A percentile compares a stretch with the other conserved stretches of the same genome.
These are phyloP conservation scores for Zapornia atra DNA, from an alignment of 2,113 vertebrate species.

Conservation along the genomic window DNA sequence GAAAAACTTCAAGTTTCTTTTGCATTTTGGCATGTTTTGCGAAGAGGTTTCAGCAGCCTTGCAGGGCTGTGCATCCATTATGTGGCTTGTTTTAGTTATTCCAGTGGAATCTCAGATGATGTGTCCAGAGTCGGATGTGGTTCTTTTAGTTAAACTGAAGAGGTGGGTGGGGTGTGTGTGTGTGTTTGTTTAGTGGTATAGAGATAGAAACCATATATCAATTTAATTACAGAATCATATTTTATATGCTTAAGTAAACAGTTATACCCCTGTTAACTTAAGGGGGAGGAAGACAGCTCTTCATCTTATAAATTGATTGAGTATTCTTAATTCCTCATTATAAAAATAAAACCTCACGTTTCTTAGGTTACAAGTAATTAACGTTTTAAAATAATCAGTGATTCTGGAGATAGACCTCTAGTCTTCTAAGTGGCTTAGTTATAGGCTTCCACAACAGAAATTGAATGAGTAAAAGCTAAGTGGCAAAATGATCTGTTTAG, in stretches of 20 bases:
- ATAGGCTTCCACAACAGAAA: background rate
- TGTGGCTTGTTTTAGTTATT: slow-evolving; percentile 21
- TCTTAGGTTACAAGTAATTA: background rate
- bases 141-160: background rate
- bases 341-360: background rate
- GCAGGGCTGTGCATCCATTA: background rate
- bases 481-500: background rate
- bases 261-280: background rate
- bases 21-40: background rate
- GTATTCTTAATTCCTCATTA: background rate
- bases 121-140: background rate
- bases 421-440: background rate
- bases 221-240: background rate
- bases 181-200: no score
- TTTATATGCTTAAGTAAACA: background rate
- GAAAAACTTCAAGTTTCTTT: background rate
- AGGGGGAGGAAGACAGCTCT: background rate
- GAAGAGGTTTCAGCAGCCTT: background rate
- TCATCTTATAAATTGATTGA: background rate
- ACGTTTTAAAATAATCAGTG: background rate
- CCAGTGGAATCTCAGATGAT: background rate
- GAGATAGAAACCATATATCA: background rate
- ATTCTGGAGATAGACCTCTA: background rate
- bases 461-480: background rate
- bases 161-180: background rate